Percentiles rank a stretch among this genome's conserved stretches.
These are phyloP conservation scores for Poecilia velifera DNA, from an alignment of 2,797 vertebrate species.

Conservation along the genomic window DNA sequence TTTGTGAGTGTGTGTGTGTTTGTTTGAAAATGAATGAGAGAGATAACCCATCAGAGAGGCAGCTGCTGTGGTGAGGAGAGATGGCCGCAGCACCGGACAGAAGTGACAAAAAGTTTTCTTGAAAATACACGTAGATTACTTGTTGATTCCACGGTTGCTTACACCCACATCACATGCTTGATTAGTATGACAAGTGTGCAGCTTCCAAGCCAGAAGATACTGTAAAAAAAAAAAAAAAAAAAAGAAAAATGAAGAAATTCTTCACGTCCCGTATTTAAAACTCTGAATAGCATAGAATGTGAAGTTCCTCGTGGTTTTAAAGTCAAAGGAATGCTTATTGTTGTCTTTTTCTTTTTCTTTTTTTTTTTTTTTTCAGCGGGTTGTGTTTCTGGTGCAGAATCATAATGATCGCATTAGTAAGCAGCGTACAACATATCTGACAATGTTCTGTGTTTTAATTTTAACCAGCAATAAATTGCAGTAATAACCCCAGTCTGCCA, in stretches of 20 bases:
- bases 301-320: conserved; percentile 1
- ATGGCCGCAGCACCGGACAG: conserved; percentile 67
- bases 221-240: too few species aligned
- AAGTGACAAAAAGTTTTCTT: conserved; percentile 54
- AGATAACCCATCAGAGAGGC: conserved; percentile 76
- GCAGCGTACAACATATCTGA: neutral
- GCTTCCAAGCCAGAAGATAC: neutral
- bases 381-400: neutral
- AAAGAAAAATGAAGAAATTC: neutral
- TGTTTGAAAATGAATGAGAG: conserved; percentile 65
- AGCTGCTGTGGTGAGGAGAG: conserved; percentile 78
- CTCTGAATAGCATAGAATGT: neutral
- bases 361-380: neutral
- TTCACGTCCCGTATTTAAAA: neutral
- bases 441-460: neutral
- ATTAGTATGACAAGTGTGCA: conserved; percentile 20
- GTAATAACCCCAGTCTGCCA: neutral
- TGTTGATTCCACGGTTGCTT: conserved; percentile 65
- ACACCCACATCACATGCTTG: conserved; percentile 33
- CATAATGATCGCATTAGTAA: neutral
- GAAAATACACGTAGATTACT: conserved; percentile 57
- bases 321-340: neutral
- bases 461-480: conserved; percentile 9
- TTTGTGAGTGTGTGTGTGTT: neutral
- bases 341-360: neutral